Conservation (phyloP, 2,888 invertebrate genomes). For the Pristionchus fissidentatus region DNA sequence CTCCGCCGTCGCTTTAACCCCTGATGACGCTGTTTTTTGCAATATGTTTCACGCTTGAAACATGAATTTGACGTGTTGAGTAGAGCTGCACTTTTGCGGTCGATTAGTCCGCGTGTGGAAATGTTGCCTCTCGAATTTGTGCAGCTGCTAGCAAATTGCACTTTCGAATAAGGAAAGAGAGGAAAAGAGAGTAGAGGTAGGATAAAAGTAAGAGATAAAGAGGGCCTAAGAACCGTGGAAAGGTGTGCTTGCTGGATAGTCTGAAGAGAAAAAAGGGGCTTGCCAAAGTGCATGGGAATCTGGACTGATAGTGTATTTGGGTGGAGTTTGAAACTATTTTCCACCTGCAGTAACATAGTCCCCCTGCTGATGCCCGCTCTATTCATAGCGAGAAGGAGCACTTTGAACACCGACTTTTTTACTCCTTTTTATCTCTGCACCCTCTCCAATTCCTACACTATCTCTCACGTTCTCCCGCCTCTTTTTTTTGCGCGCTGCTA, state of each 20-base stretch:
- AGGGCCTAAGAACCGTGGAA: slow-evolving; percentile 5
- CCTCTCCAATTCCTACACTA: not conserved
- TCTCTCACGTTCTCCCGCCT: not conserved
- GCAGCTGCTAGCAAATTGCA: not conserved
- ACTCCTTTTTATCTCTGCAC: not conserved
- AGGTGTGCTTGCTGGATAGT: too few species aligned
- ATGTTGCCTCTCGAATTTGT: too few species aligned
- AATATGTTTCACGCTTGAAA: too few species aligned
- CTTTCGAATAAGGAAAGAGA: slow-evolving; percentile 15
- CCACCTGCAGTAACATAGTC: not conserved
- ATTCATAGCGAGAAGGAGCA: not conserved
- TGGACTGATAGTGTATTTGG: not conserved
- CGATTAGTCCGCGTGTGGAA: too few species aligned
- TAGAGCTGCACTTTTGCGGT: too few species aligned
- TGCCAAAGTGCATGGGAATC: not conserved
- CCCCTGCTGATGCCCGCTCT: not conserved
- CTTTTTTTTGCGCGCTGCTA: slow-evolving; percentile 17
- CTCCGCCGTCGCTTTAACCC: too few species aligned
- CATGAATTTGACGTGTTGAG: too few species aligned
- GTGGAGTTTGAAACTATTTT: not conserved
- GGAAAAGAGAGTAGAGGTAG: not conserved
- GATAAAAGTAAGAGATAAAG: not conserved
- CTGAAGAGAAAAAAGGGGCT: too few species aligned
- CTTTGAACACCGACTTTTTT: not conserved
- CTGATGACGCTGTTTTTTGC: too few species aligned